A percentile compares a stretch with the other conserved stretches of the same genome.
Conservation (phyloP, 2,113 vertebrate species). For the Onychorhynchus coronatus region DNA sequence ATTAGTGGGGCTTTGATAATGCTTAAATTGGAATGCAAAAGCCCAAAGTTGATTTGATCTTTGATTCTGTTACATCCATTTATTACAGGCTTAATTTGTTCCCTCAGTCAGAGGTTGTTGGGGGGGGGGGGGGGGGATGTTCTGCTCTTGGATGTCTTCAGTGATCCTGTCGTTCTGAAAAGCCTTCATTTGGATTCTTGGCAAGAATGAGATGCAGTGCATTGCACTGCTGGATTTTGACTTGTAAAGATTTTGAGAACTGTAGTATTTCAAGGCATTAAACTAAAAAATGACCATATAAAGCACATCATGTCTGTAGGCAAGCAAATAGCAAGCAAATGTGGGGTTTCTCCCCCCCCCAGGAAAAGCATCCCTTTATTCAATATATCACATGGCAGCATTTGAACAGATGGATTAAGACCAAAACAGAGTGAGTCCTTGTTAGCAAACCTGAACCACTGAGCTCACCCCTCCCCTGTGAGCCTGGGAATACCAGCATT, state of each 20-base stretch:
- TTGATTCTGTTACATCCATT: neutral
- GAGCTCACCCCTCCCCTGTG: neutral
- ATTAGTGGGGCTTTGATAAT: neutral
- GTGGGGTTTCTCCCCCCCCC: neutral
- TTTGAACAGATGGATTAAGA: neutral
- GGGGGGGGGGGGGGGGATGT: neutral
- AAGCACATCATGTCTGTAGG: neutral
- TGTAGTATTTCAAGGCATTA: neutral
- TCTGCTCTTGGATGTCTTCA: neutral
- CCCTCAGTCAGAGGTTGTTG: neutral
- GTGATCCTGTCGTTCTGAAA: neutral
- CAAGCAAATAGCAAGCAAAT: neutral
- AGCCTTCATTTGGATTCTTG: neutral
- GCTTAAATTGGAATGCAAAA: neutral
- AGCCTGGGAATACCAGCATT: neutral
- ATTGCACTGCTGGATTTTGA: neutral
- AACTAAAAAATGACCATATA: neutral
- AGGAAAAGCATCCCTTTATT: neutral
- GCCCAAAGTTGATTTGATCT: neutral
- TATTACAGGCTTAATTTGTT: neutral
- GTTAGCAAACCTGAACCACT: neutral
- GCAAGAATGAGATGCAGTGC: neutral
- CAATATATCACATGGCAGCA: neutral
- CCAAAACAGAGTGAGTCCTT: neutral
- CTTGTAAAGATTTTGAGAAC: neutral